These are phyloP conservation scores for Simalia tracyae DNA, from an alignment of 2,797 vertebrate genomes.

Conservation along the genomic window DNA sequence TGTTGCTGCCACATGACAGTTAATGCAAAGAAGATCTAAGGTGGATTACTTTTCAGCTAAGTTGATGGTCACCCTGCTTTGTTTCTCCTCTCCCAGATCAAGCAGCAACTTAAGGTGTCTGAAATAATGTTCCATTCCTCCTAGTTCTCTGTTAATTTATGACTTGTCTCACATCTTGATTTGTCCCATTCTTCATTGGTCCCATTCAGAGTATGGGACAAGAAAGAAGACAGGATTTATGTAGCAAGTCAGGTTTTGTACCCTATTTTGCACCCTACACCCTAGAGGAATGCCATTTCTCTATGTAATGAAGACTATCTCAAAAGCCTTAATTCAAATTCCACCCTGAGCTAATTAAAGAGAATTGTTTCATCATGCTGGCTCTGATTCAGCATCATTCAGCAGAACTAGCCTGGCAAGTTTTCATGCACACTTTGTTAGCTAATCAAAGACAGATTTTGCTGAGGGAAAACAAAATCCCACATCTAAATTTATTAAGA, in stretches of 20 bases:
- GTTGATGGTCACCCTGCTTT: not conserved
- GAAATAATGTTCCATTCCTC: not conserved
- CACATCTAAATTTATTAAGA: constrained; percentile 81
- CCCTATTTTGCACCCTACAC: not conserved
- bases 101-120: not conserved
- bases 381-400: constrained; percentile 57
- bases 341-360: not conserved
- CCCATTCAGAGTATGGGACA: not conserved
- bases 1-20: not conserved
- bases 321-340: not conserved
- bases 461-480: constrained; percentile 62
- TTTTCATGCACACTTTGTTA: constrained; percentile 70
- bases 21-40: not conserved
- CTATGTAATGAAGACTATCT: not conserved
- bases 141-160: not conserved
- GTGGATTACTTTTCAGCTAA: not conserved
- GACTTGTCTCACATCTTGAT: not conserved
- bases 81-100: not conserved
- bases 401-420: constrained; percentile 64
- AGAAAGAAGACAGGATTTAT: not conserved
- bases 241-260: not conserved
- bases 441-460: constrained; percentile 80
- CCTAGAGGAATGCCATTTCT: not conserved
- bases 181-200: not conserved
- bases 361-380: not conserved